A percentile compares a stretch with the other conserved stretches of the same genome.
phyloP scores from a whole-genome alignment of 92 coral and sea anemone species.

The Phymanthus crucifer region DNA sequence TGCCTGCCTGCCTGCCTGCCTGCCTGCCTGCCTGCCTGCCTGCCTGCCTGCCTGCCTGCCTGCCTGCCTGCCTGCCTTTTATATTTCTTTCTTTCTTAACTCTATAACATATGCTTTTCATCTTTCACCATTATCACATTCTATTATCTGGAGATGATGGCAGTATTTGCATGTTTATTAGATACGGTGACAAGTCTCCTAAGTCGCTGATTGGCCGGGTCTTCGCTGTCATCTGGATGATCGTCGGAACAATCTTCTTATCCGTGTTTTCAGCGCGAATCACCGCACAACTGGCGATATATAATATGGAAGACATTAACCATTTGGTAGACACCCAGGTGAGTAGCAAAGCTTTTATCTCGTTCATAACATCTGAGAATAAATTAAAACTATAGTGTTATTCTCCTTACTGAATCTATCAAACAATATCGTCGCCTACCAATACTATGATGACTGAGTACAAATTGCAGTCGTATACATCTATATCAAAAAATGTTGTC shows the following conservation, averaged over 20 bases:
- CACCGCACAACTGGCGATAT: slow-evolving; percentile 25
- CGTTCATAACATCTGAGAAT: background rate
- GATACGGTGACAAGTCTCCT: slow-evolving; percentile 65
- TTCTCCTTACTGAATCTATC: too few relatives aligned
- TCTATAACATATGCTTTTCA: too few relatives aligned
- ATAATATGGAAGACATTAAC: background rate
- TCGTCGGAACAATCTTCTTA: slow-evolving; percentile 48
- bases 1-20: too few relatives aligned
- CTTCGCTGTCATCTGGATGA: slow-evolving; percentile 56
- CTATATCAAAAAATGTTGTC: too few relatives aligned
- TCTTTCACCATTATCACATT: too few relatives aligned
- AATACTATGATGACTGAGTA: too few relatives aligned
- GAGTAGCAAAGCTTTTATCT: background rate
- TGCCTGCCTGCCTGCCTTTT: background rate
- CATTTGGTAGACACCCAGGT: background rate
- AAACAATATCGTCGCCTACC: too few relatives aligned
- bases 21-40: too few relatives aligned
- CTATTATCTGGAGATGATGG: too few relatives aligned
- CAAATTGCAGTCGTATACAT: too few relatives aligned
- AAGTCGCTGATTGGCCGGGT: slow-evolving; percentile 49
- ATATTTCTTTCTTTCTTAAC: too few relatives aligned
- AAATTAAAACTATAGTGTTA: too few relatives aligned
- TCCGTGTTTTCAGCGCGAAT: slow-evolving; percentile 62
- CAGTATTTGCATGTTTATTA: background rate
- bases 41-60: background rate